A percentile compares a stretch with the other conserved stretches of the same genome.
Conservation (phyloP, 2,797 vertebrate species). For the Sternarchorhynchus goeldii region DNA sequence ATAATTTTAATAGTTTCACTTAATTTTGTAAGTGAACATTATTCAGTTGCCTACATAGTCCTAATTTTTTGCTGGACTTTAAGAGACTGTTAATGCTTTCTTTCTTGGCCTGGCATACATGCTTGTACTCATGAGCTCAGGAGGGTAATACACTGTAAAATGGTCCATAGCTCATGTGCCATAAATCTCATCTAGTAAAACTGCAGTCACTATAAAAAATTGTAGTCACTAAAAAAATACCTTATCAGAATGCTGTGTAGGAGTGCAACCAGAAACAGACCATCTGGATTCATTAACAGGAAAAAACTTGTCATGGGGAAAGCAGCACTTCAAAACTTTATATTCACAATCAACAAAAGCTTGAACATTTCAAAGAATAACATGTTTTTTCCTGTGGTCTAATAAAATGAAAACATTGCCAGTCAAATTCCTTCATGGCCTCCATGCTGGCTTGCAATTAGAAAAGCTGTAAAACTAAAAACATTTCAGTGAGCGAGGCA, state of each 20-base stretch:
- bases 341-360: slow-evolving; percentile 78
- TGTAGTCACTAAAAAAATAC: slow-evolving; percentile 62
- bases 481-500: slow-evolving; percentile 58
- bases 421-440: slow-evolving; percentile 71
- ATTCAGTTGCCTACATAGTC: slow-evolving; percentile 9
- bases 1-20: background rate
- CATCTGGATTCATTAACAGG: slow-evolving; percentile 80
- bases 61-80: background rate
- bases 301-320: slow-evolving; percentile 69
- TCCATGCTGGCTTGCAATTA: slow-evolving; percentile 77
- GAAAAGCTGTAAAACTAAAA: slow-evolving; percentile 77
- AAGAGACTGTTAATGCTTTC: background rate
- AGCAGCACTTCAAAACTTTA: slow-evolving; percentile 62
- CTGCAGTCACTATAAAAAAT: slow-evolving; percentile 74
- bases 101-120: background rate
- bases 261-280: slow-evolving; percentile 70
- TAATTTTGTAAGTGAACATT: slow-evolving; percentile 44
- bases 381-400: slow-evolving; percentile 86
- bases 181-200: slow-evolving; percentile 78
- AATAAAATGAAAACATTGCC: slow-evolving; percentile 81
- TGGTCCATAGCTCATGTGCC: slow-evolving; percentile 66
- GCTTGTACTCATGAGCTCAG: slow-evolving; percentile 6
- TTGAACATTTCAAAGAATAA: slow-evolving; percentile 83
- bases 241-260: slow-evolving; percentile 71
- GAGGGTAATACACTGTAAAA: slow-evolving; percentile 63